Conservation (phyloP, 2,888 invertebrate genomes). For the Rhogogaster chlorosoma region DNA sequence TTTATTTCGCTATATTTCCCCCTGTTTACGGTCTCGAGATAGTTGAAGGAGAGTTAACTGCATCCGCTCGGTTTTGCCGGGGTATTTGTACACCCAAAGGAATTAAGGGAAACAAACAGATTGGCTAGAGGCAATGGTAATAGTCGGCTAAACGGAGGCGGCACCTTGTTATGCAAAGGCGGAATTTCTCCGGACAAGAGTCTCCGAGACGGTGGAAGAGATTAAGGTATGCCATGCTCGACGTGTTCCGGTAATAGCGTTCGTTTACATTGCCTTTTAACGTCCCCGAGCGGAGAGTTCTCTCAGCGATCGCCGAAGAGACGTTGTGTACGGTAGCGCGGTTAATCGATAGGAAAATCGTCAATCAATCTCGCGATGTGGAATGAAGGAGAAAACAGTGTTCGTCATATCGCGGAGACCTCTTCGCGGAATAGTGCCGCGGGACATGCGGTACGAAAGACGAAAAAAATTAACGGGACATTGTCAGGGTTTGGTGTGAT, state of each 20-base stretch:
- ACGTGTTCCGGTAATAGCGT: constrained; percentile 66
- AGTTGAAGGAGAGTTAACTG: neutral
- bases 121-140: constrained; percentile 62
- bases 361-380: neutral
- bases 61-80: neutral
- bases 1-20: neutral
- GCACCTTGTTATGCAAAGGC: constrained; percentile 74
- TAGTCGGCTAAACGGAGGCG: constrained; percentile 72
- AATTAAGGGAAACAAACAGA: constrained; percentile 52
- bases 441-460: neutral
- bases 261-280: constrained; percentile 70
- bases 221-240: constrained; percentile 53
- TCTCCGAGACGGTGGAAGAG: constrained; percentile 15
- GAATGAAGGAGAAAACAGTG: neutral
- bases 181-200: constrained; percentile 68
- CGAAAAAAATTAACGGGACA: neutral
- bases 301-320: constrained; percentile 57
- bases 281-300: constrained; percentile 65
- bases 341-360: neutral
- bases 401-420: neutral
- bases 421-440: neutral
- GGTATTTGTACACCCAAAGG: neutral
- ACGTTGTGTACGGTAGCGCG: neutral
- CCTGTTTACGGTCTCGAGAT: neutral
- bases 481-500: constrained; percentile 22